These are phyloP conservation scores for Hassar affinis DNA, from an alignment of 2,113 vertebrate genomes.

Conservation along the genomic window DNA sequence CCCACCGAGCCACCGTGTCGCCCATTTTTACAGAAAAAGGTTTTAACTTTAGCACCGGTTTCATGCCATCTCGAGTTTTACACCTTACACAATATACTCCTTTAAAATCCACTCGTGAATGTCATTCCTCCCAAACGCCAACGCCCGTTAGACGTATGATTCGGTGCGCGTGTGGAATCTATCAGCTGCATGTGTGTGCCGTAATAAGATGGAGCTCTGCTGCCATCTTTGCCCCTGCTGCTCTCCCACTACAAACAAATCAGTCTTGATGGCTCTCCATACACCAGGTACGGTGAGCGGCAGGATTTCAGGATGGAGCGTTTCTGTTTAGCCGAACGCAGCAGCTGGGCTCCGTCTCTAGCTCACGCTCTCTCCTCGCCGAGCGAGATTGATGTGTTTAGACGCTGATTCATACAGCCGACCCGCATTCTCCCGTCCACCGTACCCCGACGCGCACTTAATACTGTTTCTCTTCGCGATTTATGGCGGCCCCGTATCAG, in stretches of 20 bases:
- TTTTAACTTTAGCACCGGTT: too few relatives aligned
- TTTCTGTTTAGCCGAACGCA: slow-evolving; percentile 59
- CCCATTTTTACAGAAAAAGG: too few relatives aligned
- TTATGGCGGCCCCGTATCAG: slow-evolving; percentile 51
- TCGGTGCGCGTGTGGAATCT: background rate
- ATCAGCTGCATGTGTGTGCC: slow-evolving; percentile 10
- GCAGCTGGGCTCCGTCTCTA: slow-evolving; percentile 63
- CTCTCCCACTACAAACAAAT: slow-evolving; percentile 48
- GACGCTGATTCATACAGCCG: slow-evolving; percentile 65
- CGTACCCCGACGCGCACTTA: slow-evolving; percentile 62
- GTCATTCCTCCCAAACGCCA: background rate
- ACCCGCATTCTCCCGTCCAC: slow-evolving; percentile 52
- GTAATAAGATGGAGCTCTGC: slow-evolving; percentile 43
- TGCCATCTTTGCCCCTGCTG: slow-evolving; percentile 39
- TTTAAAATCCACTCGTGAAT: background rate
- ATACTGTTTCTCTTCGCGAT: slow-evolving; percentile 69
- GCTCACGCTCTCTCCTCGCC: slow-evolving; percentile 44
- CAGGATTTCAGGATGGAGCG: slow-evolving; percentile 39
- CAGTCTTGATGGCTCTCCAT: slow-evolving; percentile 38
- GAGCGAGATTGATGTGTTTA: slow-evolving; percentile 58
- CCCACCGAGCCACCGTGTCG: too few relatives aligned
- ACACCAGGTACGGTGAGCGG: background rate
- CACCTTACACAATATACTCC: background rate
- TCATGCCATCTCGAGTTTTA: background rate
- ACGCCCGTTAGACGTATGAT: background rate